Conservation (phyloP, 2,888 invertebrate species). For the Hedya salicella region DNA sequence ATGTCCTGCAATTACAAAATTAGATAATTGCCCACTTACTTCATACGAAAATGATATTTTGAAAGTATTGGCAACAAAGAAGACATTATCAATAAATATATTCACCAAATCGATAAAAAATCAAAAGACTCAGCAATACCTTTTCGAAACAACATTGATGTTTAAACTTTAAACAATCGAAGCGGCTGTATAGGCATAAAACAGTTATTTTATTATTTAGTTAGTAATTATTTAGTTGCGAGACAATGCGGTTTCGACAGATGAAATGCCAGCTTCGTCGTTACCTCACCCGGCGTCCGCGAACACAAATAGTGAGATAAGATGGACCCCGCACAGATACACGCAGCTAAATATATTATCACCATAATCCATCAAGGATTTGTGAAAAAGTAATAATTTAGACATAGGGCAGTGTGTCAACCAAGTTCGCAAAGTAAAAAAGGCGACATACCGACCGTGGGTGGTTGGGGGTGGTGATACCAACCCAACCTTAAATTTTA, state of each 20-base stretch:
- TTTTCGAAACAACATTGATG: constrained; percentile 5
- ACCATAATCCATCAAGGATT: too few species aligned
- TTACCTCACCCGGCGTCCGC: constrained; percentile 24
- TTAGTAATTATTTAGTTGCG: constrained; percentile 25
- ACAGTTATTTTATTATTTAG: constrained; percentile 26
- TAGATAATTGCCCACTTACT: neutral
- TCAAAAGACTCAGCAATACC: neutral
- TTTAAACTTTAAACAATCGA: constrained; percentile 4
- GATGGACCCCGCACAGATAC: neutral
- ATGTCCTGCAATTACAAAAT: neutral
- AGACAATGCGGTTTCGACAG: constrained; percentile 24
- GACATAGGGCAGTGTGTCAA: too few species aligned
- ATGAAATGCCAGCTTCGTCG: constrained; percentile 5
- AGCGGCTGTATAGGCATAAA: neutral
- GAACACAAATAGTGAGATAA: constrained; percentile 11
- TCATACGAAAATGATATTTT: neutral
- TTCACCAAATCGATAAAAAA: neutral
- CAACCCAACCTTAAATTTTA: too few species aligned
- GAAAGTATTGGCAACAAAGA: neutral
- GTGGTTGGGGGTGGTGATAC: too few species aligned
- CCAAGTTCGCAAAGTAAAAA: too few species aligned
- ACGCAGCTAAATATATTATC: too few species aligned
- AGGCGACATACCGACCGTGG: too few species aligned
- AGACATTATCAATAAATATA: neutral
- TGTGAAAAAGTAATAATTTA: too few species aligned